Base-by-base conservation (phyloP, 2,797 vertebrate species). In the Chromis chromis region DNA sequence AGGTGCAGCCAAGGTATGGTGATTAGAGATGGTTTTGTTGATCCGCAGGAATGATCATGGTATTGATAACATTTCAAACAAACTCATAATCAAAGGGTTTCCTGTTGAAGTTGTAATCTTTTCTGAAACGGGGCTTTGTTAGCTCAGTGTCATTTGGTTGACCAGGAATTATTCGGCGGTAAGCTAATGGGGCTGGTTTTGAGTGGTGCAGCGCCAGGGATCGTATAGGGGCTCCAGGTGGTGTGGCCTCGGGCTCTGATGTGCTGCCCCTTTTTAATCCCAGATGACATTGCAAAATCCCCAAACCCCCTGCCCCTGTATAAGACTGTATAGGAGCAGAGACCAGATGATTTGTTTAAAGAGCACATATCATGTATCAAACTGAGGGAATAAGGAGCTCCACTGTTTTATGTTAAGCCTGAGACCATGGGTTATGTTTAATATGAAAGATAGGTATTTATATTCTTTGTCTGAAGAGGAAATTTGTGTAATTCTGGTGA, bases 11-110 rank as follows among this genome's bases (percentile, higher is more conserved):
- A 88, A 89, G 81, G 86, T 85, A 86, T 76, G 80, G 84, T 89
- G 91, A 93, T 94, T 92, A 94, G 92, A 93, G 93, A 93, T 91
- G 78, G 81, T 91, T 94, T 87, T 90, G 90, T 86, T 94, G 94
- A 94, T 93, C 91, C 82, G 83, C 80, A 82, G 88, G 89, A 90
- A 89, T 84, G 94, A 94, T 94, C 88, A 81, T 86, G 92, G 85
- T 93, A 94, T 94, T 89, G 89, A 95, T 95, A 94, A 93, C 87
- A 90, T 94, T 95, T 94, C 92, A 95, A 95, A 93, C 93, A 93
- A 93, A 92, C 88, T 93, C 83, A 81, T 89, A 94, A 94, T 94
- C 86, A 93, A 95, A 95, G 94, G 92, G 85, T 93, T 93, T 94
- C 90, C 92, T 95, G 92, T 95, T 93, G 82, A 82, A 89, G 78